These are phyloP conservation scores for Phrynocephalus vlangalii DNA, from an alignment of 2,797 vertebrate species.

Conservation along the genomic window DNA sequence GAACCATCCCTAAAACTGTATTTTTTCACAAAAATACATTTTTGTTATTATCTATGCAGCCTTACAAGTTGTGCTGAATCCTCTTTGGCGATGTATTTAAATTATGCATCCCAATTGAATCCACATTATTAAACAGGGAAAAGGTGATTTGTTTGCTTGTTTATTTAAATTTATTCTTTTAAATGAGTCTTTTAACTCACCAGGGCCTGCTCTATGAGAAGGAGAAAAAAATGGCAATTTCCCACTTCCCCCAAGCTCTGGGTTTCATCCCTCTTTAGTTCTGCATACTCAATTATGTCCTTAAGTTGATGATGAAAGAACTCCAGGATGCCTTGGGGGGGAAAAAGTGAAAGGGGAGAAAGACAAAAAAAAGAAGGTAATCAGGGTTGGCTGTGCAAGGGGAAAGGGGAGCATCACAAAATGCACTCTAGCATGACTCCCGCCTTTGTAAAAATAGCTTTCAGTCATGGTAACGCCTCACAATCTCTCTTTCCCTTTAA, in stretches of 20 bases:
- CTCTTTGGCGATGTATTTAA: conserved; percentile 3
- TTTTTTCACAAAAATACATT: conserved; percentile 49
- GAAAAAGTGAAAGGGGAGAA: background rate
- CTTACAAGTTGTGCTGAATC: background rate
- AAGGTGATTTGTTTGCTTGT: conserved; percentile 50
- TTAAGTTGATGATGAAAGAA: conserved; percentile 99
- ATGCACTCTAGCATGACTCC: background rate
- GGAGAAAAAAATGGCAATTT: conserved; percentile 98
- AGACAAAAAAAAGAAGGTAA: background rate
- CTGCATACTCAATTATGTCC: conserved; percentile 98
- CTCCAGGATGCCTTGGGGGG: conserved; percentile 94
- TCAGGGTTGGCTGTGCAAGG: background rate
- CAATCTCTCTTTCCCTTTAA: too few species aligned
- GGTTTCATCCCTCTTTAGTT: conserved; percentile 98
- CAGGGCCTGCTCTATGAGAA: conserved; percentile 99
- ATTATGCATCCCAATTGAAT: conserved; percentile 26
- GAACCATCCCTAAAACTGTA: conserved; percentile 30
- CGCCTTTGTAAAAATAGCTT: background rate
- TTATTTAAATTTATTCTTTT: background rate
- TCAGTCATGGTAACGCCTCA: background rate
- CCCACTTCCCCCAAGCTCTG: conserved; percentile 98
- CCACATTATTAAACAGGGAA: background rate
- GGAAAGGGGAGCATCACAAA: background rate
- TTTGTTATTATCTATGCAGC: conserved; percentile 49
- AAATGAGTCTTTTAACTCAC: conserved; percentile 80